A percentile compares a stretch with the other conserved stretches of the same genome.
Evolutionary conservation across 2,113 vertebrate species (phyloP).

Genomic region (Lasiurus cinereus): DNA sequence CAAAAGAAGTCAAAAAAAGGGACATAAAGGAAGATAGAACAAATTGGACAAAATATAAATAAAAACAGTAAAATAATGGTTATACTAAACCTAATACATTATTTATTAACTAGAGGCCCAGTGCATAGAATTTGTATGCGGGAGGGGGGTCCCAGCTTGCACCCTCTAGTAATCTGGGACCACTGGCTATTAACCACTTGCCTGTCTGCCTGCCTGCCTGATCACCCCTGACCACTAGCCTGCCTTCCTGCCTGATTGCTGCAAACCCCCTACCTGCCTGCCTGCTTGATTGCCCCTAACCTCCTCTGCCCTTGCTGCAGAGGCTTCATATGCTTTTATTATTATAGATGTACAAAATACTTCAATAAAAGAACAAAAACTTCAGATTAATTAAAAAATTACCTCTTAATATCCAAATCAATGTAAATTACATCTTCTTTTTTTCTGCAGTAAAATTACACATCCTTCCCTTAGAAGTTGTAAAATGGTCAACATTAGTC

Average conservation of each 20-base stretch:
- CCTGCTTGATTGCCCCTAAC: too few species aligned
- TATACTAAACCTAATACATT: background rate
- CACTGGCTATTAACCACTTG: too few species aligned
- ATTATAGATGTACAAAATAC: background rate
- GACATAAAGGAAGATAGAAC: background rate
- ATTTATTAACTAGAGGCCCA: background rate
- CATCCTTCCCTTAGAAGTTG: background rate
- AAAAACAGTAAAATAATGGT: background rate
- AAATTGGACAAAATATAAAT: background rate
- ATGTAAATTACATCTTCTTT: background rate
- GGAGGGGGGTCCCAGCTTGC: too few species aligned
- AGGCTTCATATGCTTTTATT: too few species aligned
- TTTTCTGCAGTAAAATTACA: background rate
- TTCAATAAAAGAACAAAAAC: conserved; percentile 4
- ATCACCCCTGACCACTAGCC: too few species aligned
- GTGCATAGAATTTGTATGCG: too few species aligned
- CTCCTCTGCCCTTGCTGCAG: too few species aligned
- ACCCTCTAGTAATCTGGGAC: too few species aligned
- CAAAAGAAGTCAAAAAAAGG: background rate
- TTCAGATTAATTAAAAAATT: conserved; percentile 19
- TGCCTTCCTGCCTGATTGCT: too few species aligned
- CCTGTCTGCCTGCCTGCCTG: too few species aligned
- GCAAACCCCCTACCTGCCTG: too few species aligned
- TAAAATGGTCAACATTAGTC: background rate
- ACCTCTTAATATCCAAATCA: background rate